Conservation (phyloP, 2,797 vertebrate species). For the Chiloscyllium punctatum region DNA sequence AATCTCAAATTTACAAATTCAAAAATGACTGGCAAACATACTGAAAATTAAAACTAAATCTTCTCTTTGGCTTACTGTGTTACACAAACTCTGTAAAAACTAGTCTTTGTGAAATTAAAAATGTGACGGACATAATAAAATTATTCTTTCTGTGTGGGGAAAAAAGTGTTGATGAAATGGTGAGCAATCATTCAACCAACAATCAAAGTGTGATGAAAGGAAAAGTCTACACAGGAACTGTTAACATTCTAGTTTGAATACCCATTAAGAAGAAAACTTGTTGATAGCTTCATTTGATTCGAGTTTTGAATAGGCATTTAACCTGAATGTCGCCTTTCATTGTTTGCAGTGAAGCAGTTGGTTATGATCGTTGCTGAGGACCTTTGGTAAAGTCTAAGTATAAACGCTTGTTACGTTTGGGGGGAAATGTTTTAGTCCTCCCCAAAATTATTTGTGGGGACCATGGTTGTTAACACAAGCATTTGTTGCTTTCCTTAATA, state of each 20-base stretch:
- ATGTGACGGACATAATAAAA: neutral
- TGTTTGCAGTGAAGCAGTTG: neutral
- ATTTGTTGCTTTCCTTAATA: neutral
- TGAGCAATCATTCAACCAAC: neutral
- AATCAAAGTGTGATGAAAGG: neutral
- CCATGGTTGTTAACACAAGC: neutral
- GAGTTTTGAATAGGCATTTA: neutral
- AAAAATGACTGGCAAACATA: neutral
- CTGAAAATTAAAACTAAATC: neutral
- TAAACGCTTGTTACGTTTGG: neutral
- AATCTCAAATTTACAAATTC: neutral
- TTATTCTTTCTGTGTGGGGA: neutral
- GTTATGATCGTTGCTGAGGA: neutral
- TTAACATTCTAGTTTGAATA: neutral
- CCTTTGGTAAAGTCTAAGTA: neutral
- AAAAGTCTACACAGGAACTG: neutral
- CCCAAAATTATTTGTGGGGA: neutral
- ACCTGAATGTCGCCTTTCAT: neutral
- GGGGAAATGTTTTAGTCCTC: neutral
- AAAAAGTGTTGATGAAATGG: neutral
- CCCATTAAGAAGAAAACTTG: neutral
- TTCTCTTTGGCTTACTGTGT: neutral
- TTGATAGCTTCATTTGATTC: neutral
- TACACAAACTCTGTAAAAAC: neutral
- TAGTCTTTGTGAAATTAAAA: neutral